Evolutionary conservation across 2,797 vertebrate species (phyloP).

Genomic region (Dicrostonyx torquatus): DNA sequence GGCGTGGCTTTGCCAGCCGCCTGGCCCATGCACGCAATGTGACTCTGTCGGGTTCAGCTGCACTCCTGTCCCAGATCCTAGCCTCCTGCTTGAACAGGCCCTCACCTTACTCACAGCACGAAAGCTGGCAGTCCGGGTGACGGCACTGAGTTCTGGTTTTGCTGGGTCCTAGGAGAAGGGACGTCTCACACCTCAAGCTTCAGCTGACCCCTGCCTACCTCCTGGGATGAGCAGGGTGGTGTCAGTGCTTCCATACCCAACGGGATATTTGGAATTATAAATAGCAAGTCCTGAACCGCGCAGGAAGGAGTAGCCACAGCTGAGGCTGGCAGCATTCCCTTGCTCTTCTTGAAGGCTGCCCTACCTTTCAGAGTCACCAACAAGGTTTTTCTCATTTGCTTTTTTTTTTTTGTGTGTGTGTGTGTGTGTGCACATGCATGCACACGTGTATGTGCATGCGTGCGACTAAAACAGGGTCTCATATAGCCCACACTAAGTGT

Average conservation of each 20-base stretch:
- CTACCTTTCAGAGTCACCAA: neutral
- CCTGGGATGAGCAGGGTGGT: no score
- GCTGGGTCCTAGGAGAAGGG: no score
- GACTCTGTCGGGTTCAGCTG: neutral
- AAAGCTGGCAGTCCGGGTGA: accelerated
- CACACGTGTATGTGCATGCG: neutral
- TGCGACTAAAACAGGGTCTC: neutral
- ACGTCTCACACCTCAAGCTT: no score
- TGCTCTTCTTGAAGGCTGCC: neutral
- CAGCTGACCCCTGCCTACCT: neutral
- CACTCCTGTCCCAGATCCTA: neutral
- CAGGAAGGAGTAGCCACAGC: neutral
- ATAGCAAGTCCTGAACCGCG: neutral
- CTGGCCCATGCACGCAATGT: accelerated
- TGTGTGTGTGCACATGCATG: neutral
- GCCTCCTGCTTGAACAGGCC: neutral
- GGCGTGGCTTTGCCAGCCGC: accelerated
- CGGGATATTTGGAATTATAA: neutral
- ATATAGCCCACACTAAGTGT: neutral
- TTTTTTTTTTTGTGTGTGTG: no score
- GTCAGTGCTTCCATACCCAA: neutral
- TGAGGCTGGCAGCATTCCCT: neutral
- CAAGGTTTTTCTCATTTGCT: neutral
- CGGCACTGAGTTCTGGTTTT: neutral
- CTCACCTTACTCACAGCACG: neutral